Base-by-base conservation (phyloP, 1,140 invertebrate species). In the Triops longicaudatus region DNA sequence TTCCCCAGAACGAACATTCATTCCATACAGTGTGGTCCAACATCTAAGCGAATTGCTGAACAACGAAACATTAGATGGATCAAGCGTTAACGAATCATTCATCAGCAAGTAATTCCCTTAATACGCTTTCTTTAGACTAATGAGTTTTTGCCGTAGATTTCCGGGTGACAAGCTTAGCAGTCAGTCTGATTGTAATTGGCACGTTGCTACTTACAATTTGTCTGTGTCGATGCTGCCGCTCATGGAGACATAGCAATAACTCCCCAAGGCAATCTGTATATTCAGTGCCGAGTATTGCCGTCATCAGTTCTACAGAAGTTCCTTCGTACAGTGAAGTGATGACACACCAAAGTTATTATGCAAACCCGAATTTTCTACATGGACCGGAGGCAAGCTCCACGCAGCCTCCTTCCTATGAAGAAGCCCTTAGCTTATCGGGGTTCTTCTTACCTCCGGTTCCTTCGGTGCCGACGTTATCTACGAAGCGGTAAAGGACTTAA, bases 301-400 rank as follows among this genome's bases (percentile, higher is more conserved):
- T 63, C 4, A 22, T 63, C 14, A 63, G 50, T 63, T 63, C 50
- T n/a, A 14, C 50, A 6, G 50, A 63, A 0, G 17, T 63, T 5
- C 50, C 50, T 63, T 63, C 50, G 50, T 63, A 63, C 50, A 63
- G 50, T 22, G 50, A 63, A 63, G 50, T 63, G 50, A 63, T 63
- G 50, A 63, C 50, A n/a, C 50, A 63, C 22, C 50, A 63, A 63
- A 63, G 10, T 22, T 9, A 63, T 14, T 63, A 63, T n/a, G 50
- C 50, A 63, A 63, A 63, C n/a, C 50, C 50, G 6, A 63, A 63
- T 22, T 63, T 63, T 63, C 0, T 22, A 0, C 0, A 5, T n/a
- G 50, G 17, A 63, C 17, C 7, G 17, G 50, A 63, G 22, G 50
- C 14, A 0, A 22, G 50, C 17, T 6, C 17, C 0, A n/a, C 17